Evolutionary conservation across 2,797 vertebrate genomes (phyloP).

Genomic region (Enteromius mattozi): DNA sequence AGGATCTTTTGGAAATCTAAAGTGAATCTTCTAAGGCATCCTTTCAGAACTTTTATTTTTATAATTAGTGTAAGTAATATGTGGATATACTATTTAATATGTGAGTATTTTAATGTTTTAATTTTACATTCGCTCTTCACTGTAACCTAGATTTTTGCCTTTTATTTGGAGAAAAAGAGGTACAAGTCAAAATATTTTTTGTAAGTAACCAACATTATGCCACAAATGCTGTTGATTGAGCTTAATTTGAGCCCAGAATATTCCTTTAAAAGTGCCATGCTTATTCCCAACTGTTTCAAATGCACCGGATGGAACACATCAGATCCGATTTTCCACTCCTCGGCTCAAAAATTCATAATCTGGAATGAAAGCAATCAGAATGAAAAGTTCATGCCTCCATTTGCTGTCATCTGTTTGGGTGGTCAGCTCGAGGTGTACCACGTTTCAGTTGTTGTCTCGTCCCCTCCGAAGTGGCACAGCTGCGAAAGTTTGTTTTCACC

Average conservation of each 20-base stretch:
- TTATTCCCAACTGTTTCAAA: conserved; percentile 53
- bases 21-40: neutral
- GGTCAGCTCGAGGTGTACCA: conserved; percentile 54
- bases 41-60: neutral
- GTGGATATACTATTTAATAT: neutral
- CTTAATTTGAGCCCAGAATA: neutral
- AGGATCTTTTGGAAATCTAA: neutral
- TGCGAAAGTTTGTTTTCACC: conserved; percentile 59
- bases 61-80: neutral
- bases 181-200: neutral
- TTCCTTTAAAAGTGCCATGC: neutral
- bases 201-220: neutral
- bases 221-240: neutral
- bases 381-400: conserved; percentile 72
- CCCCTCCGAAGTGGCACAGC: conserved; percentile 58
- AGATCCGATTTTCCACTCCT: conserved; percentile 78
- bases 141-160: neutral
- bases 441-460: neutral
- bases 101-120: neutral
- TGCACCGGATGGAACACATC: conserved; percentile 76
- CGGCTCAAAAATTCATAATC: conserved; percentile 78
- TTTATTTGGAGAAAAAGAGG: neutral
- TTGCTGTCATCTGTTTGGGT: conserved; percentile 53
- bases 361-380: conserved; percentile 79
- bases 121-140: no score